phyloP scores from a whole-genome alignment of 1,140 invertebrate genomes.

The Sycobia sp. region DNA sequence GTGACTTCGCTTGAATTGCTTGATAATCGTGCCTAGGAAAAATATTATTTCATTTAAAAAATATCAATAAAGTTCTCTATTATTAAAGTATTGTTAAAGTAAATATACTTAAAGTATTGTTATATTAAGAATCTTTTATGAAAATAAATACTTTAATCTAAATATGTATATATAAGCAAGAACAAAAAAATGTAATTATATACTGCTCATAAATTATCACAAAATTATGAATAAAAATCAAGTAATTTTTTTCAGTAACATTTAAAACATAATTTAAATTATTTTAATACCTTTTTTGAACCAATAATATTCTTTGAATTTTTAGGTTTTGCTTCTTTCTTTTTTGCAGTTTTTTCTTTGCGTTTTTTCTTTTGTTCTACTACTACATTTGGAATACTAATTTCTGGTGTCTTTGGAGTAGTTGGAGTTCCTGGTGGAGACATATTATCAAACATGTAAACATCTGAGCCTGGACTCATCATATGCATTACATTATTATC shows the following conservation, averaged over 20 bases:
- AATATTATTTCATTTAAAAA: too few relatives aligned
- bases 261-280: slow-evolving; percentile 12
- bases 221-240: slow-evolving; percentile 1
- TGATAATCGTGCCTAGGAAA: slow-evolving; percentile 44
- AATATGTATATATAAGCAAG: too few relatives aligned
- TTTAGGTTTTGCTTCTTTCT: slow-evolving; percentile 67
- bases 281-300: slow-evolving; percentile 50
- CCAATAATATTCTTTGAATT: slow-evolving; percentile 45
- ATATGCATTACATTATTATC: slow-evolving; percentile 47
- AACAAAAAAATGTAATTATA: too few relatives aligned
- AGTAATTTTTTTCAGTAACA: neutral
- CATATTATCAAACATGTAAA: slow-evolving; percentile 61
- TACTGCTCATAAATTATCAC: too few relatives aligned
- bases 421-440: slow-evolving; percentile 65
- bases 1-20: slow-evolving; percentile 47
- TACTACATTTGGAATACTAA: slow-evolving; percentile 45
- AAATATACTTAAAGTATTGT: too few relatives aligned
- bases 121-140: too few relatives aligned
- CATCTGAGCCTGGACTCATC: slow-evolving; percentile 47
- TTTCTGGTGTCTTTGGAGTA: slow-evolving; percentile 66
- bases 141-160: too few relatives aligned
- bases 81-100: too few relatives aligned
- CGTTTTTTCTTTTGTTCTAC: slow-evolving; percentile 57
- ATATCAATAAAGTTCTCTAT: too few relatives aligned
- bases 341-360: slow-evolving; percentile 70